These are phyloP conservation scores for Erpetoichthys calabaricus DNA, from an alignment of 2,797 vertebrate species.

Conservation along the genomic window DNA sequence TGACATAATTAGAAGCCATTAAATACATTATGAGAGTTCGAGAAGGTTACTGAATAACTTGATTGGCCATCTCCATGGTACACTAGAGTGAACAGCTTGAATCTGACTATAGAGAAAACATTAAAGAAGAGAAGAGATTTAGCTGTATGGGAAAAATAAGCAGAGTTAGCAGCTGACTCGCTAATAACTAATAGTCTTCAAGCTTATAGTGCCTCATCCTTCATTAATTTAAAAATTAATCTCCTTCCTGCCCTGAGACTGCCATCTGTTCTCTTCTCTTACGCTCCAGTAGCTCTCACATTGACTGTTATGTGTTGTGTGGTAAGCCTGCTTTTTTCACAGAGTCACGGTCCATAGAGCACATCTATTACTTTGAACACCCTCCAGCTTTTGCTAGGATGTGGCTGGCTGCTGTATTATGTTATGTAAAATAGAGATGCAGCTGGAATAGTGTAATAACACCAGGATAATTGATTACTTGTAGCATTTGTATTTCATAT, in stretches of 20 bases:
- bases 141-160: neutral
- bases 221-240: constrained; percentile 26
- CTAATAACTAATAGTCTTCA: constrained; percentile 5
- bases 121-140: neutral
- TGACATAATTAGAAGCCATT: constrained; percentile 14
- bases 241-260: constrained; percentile 7
- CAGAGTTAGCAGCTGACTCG: neutral
- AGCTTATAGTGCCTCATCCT: constrained; percentile 22
- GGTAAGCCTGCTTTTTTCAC: constrained; percentile 4
- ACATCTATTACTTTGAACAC: constrained; percentile 13
- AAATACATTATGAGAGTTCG: constrained; percentile 4
- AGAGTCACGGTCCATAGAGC: constrained; percentile 15
- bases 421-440: neutral
- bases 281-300: constrained; percentile 8
- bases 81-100: constrained; percentile 18
- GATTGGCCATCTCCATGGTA: constrained; percentile 19
- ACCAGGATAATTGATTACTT: neutral
- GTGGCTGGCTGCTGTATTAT: constrained; percentile 2
- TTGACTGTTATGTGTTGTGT: constrained; percentile 1
- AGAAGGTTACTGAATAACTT: constrained; percentile 12
- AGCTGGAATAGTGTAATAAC: neutral
- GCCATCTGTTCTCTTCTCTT: constrained; percentile 25
- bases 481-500: neutral
- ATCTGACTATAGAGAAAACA: neutral
- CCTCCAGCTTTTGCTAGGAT: constrained; percentile 10